These are phyloP conservation scores for Petrolisthes manimaculis DNA, from an alignment of 2,888 invertebrate genomes.

Conservation along the genomic window DNA sequence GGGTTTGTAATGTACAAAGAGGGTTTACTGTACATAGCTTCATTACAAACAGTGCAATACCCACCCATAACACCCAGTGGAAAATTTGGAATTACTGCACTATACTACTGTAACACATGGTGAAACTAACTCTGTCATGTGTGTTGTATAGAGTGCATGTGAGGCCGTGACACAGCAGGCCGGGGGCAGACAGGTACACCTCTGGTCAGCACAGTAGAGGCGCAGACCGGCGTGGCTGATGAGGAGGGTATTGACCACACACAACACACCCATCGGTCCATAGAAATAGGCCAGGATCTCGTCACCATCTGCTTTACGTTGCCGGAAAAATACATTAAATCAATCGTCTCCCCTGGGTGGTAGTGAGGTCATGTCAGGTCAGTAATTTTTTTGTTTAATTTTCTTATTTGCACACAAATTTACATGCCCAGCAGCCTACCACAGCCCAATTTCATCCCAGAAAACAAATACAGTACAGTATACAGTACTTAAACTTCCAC, in stretches of 20 bases:
- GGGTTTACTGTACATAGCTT: too few relatives aligned
- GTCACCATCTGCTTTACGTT: conserved; percentile 20
- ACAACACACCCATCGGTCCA: conserved; percentile 49
- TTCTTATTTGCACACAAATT: too few relatives aligned
- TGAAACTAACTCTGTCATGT: conserved; percentile 41
- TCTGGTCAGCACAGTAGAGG: conserved; percentile 40
- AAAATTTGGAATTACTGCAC: too few relatives aligned
- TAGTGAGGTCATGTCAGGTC: background rate
- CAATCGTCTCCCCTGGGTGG: background rate
- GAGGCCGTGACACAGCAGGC: conserved; percentile 18
- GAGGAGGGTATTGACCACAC: conserved; percentile 33
- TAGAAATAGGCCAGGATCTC: conserved; percentile 47
- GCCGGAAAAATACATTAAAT: background rate
- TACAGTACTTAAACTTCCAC: too few relatives aligned
- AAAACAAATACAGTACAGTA: too few relatives aligned
- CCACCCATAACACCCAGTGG: too few relatives aligned
- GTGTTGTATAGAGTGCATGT: conserved; percentile 26
- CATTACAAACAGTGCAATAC: too few relatives aligned
- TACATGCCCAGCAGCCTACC: too few relatives aligned
- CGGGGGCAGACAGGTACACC: conserved; percentile 29
- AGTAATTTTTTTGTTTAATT: too few relatives aligned
- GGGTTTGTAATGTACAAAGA: too few relatives aligned
- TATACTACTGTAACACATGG: background rate
- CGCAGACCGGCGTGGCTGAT: conserved; percentile 42
- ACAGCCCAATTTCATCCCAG: too few relatives aligned